Percentiles rank a stretch among this genome's conserved stretches.
These are phyloP conservation scores for Odocoileus virginianus DNA, from an alignment of 2,113 vertebrate genomes.

Conservation along the genomic window DNA sequence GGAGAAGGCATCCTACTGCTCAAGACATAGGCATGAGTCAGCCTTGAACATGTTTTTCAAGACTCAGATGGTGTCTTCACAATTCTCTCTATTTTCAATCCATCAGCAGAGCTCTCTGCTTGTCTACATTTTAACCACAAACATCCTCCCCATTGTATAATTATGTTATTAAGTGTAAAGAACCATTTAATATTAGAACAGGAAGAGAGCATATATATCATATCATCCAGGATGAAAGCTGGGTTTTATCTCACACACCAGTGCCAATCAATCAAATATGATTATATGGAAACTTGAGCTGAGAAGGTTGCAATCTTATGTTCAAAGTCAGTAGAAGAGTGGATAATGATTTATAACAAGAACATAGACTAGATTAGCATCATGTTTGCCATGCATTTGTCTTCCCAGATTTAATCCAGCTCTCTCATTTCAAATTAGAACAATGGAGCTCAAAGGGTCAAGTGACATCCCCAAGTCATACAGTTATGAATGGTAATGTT, in stretches of 20 bases:
- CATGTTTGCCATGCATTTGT: neutral
- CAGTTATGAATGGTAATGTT: neutral
- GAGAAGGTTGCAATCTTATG: neutral
- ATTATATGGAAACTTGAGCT: neutral
- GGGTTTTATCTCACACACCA: neutral
- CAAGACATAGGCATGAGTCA: conserved; percentile 27
- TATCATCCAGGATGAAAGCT: neutral
- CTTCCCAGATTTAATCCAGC: neutral
- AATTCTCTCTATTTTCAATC: neutral
- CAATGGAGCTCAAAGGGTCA: neutral
- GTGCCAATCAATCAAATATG: conserved; percentile 2
- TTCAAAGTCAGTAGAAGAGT: neutral
- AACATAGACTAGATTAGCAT: neutral
- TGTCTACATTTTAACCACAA: neutral
- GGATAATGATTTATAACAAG: neutral
- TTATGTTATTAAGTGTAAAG: neutral
- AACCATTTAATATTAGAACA: neutral
- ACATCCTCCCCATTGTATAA: neutral
- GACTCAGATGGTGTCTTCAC: neutral
- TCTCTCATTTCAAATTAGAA: neutral
- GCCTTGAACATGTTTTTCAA: conserved; percentile 31
- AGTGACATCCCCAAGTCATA: neutral
- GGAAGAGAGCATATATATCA: neutral
- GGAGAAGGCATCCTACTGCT: conserved; percentile 23
- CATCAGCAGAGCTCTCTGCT: neutral